Evolutionary conservation across 1,140 invertebrate species (phyloP), one percentile per base, ranked within the genome.

Genomic region (Drosophila fuyamai): DNA sequence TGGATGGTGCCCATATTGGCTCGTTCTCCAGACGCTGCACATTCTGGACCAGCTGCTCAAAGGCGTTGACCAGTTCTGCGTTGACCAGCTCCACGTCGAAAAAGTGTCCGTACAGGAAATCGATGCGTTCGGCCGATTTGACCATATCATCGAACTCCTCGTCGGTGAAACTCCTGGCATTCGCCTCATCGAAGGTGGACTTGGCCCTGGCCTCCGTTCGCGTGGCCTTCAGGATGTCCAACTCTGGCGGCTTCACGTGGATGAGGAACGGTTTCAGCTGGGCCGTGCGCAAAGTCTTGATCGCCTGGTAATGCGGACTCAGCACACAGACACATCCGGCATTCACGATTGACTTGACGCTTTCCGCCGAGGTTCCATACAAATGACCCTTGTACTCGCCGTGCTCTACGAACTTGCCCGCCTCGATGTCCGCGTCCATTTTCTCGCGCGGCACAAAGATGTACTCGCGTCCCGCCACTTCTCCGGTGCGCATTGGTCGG

Each of bases 381-480:
- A 99, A 93, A 93, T 99, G 98, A 9, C 98, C 98, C 92, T 99
- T 98, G 93, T 97, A 99, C 92, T 99, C 98, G 14, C 98, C 98
- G 92, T 97, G 97, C 93, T 99, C 98, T 71, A 99, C 96, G 91
- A 99, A 99, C 91, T 97, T 97, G 6, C 97, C 97, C 0, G 95
- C 94, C 18, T 94, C 94, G 62, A 99, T 97, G 80, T 99, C 98
- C 53, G 96, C 95, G 82, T 99, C 97, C 96, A 99, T 98, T 85
- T 96, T 95, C 61, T 98, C 96, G 29, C 97, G 94, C 1, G 95
- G 94, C 7, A 98, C 96, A 93, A 99, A 99, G 88, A 97, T 96
- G 91, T 99, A 99, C 92, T 99, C 98, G 72, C 98, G 97, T 0
- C 98, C 98, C 91, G 99, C 95, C 8, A 97, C 94, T 93, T 99